These are phyloP conservation scores for Drosophila subobscura DNA, from an alignment of 1,140 invertebrate genomes.

Conservation along the genomic window DNA sequence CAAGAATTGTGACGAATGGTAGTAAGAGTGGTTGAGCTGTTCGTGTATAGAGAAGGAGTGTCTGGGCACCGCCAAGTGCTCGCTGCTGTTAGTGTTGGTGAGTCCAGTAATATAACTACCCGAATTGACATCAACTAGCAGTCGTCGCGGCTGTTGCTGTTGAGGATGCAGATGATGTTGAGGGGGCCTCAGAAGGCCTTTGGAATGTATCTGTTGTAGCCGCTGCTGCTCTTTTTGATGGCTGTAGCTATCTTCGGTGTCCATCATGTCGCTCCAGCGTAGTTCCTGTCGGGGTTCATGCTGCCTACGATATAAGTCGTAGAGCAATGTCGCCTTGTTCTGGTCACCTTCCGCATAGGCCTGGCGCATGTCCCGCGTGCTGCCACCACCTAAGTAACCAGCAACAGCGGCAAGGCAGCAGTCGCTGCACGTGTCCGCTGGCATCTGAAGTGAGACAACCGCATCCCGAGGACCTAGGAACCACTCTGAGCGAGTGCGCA, in stretches of 20 bases:
- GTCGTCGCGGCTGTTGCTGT: conserved; percentile 60
- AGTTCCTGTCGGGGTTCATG: conserved; percentile 44
- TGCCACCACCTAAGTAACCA: conserved; percentile 74
- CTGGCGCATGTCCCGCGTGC: conserved; percentile 66
- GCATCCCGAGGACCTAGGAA: conserved; percentile 90
- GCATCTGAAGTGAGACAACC: conserved; percentile 69
- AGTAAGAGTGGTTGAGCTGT: conserved; percentile 56
- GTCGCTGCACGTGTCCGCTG: conserved; percentile 76
- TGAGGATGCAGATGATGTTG: conserved; percentile 32
- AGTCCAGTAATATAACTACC: conserved; percentile 75
- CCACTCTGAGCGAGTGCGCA: conserved; percentile 97
- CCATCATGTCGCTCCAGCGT: conserved; percentile 69
- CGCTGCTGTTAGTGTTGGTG: conserved; percentile 44
- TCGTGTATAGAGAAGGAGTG: conserved; percentile 52
- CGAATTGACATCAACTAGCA: conserved; percentile 76
- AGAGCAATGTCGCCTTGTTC: conserved; percentile 55
- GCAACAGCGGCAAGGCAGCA: conserved; percentile 72
- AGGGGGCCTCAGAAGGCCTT: conserved; percentile 64
- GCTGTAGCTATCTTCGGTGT: conserved; percentile 70
- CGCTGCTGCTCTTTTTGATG: conserved; percentile 52
- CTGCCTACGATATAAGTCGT: conserved; percentile 69
- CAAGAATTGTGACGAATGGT: conserved; percentile 68
- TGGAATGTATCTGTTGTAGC: conserved; percentile 72
- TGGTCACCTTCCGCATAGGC: conserved; percentile 42
- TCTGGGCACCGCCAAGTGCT: conserved; percentile 32